Evolutionary conservation across 1,140 invertebrate genomes (phyloP).

Genomic region (Helicoverpa zea): DNA sequence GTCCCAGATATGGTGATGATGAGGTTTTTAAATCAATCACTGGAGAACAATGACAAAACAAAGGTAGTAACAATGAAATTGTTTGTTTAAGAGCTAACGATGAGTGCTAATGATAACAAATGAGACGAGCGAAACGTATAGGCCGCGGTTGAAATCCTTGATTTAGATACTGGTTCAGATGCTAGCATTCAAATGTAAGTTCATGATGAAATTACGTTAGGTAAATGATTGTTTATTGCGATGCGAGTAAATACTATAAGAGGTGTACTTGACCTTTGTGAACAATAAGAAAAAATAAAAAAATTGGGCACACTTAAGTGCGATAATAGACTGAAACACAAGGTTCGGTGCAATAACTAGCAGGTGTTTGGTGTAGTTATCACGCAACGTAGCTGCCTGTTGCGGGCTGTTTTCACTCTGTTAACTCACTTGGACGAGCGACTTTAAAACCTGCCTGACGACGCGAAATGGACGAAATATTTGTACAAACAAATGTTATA

Average conservation of each 20-base stretch:
- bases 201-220: constrained; percentile 53
- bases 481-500: constrained; percentile 72
- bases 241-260: constrained; percentile 50
- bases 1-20: constrained; percentile 47
- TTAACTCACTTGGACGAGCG: constrained; percentile 64
- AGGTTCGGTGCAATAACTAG: constrained; percentile 63
- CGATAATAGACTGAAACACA: constrained; percentile 63
- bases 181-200: constrained; percentile 56
- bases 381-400: constrained; percentile 66
- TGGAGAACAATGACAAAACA: constrained; percentile 70
- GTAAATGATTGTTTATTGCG: constrained; percentile 47
- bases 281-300: constrained; percentile 69
- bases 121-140: constrained; percentile 54
- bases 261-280: constrained; percentile 71
- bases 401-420: constrained; percentile 75
- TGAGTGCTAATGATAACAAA: constrained; percentile 77
- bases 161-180: constrained; percentile 45
- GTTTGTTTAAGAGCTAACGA: constrained; percentile 72
- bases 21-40: constrained; percentile 60
- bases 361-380: constrained; percentile 73
- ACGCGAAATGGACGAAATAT: constrained; percentile 76
- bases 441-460: constrained; percentile 69
- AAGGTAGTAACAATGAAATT: constrained; percentile 70
- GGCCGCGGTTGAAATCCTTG: constrained; percentile 58
- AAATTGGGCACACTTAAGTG: constrained; percentile 58